Percentiles rank a stretch among this genome's conserved stretches.
Conservation (phyloP, 2,888 invertebrate genomes). For the Yponomeuta sedellus region DNA sequence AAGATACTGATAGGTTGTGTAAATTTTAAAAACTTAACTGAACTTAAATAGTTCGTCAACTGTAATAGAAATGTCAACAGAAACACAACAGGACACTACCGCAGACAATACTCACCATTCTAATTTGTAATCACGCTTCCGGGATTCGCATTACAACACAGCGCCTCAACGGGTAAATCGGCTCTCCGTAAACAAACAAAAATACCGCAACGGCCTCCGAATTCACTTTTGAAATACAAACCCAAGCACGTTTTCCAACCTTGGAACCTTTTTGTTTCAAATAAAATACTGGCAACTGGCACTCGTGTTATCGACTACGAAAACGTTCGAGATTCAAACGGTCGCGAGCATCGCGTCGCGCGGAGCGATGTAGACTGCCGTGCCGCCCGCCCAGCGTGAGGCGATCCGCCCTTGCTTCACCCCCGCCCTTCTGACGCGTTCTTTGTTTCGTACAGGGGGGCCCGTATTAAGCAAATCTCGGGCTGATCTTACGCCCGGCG, state of each 20-base stretch:
- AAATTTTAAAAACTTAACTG: too few species aligned
- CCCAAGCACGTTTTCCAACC: constrained; percentile 1
- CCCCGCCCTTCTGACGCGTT: constrained; percentile 30
- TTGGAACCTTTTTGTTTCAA: constrained; percentile 1
- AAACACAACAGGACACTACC: neutral
- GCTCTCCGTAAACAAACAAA: constrained; percentile 5
- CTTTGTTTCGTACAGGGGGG: constrained; percentile 66
- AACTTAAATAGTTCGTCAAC: neutral
- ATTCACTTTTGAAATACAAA: constrained; percentile 7
- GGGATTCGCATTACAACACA: neutral
- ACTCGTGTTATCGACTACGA: constrained; percentile 9
- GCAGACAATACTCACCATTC: constrained; percentile 9
- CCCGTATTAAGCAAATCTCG: constrained; percentile 58
- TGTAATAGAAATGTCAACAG: neutral
- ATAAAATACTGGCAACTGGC: constrained; percentile 12
- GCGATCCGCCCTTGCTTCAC: constrained; percentile 12
- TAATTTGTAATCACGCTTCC: constrained; percentile 14
- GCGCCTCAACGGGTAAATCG: neutral
- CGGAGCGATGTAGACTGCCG: constrained; percentile 54
- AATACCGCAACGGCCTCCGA: constrained; percentile 11
- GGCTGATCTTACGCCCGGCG: constrained; percentile 43
- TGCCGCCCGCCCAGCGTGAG: constrained; percentile 34
- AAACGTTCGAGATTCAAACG: constrained; percentile 5
- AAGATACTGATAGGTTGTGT: too few species aligned
- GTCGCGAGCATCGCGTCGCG: constrained; percentile 41